Base-by-base conservation (phyloP, 1,140 invertebrate species). In the Lordiphosa clarofinis region DNA sequence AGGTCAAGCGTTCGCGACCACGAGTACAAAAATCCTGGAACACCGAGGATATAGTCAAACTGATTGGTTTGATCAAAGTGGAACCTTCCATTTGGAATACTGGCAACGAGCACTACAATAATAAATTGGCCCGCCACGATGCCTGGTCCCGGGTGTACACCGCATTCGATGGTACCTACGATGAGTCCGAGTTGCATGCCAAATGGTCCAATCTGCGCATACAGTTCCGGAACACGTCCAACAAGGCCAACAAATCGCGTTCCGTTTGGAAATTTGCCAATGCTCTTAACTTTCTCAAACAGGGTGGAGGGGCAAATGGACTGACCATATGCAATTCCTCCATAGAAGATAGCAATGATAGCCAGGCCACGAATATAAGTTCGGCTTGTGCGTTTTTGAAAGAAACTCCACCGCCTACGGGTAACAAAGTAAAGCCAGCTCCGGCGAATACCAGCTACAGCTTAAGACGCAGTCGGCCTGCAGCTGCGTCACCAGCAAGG, bases 341-440 rank as follows among this genome's bases (percentile, higher is more conserved):
- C 1, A 36, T 55, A 10, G 33, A 37, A 13, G 40, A 55, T 36
- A 55, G 19, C 28, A 44, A 36, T 40, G 50, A 53, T 7, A 53
- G 39, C 12, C 24, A 28, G 24, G 39, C 28, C 9, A 33, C 9
- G 2, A 31, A 53, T 21, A 9, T 36, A 4, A 5, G 5, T 10
- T 50, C 48, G 1, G 4, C n/a, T 3, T 38, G 5, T 19, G 33
- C 9, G 5, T 31, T 31, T 2, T 5, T 31, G 1, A 21, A 11
- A 3, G 19, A n/a, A 38, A 28, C 37, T 9, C 4, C 49, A 9
- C 28, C 28, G 28, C 7, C 28, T 31, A 31, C 5, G 1, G 5
- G 6, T 7, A 31, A 8, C 6, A 31, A 31, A 3, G 28, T 5
- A 31, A 31, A 31, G 8, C 28, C 28, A 8, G n/a, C 35, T 24